Evolutionary conservation across 2,797 vertebrate species (phyloP).

Genomic region (Spondyliosoma cantharus): DNA sequence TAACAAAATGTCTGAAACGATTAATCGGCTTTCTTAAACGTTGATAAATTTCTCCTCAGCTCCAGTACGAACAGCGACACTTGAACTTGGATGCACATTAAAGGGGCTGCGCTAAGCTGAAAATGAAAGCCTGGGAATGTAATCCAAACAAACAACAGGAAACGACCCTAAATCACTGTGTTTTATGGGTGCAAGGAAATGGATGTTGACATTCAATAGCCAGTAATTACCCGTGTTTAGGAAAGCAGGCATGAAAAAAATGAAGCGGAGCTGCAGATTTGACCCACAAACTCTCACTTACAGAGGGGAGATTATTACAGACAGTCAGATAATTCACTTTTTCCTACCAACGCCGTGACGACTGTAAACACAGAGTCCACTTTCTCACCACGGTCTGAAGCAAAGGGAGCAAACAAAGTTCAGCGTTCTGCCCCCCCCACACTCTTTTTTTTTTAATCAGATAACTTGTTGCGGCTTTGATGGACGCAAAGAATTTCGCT

Average conservation of each 20-base stretch:
- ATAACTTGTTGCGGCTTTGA: background rate
- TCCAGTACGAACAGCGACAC: background rate
- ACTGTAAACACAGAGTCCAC: slow-evolving; percentile 13
- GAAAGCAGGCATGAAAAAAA: slow-evolving; percentile 28
- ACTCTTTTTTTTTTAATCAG: background rate
- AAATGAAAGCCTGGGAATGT: slow-evolving; percentile 50
- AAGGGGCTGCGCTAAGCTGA: slow-evolving; percentile 18
- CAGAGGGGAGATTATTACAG: slow-evolving; percentile 7
- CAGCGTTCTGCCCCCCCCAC: background rate
- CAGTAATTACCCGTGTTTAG: slow-evolving; percentile 59
- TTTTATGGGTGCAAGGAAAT: slow-evolving; percentile 62
- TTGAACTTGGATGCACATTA: slow-evolving; percentile 9
- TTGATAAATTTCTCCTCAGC: background rate
- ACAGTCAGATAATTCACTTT: background rate
- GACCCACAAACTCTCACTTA: slow-evolving; percentile 29
- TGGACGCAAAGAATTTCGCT: background rate
- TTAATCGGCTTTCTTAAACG: background rate
- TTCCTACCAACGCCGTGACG: background rate
- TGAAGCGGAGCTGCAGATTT: slow-evolving; percentile 4
- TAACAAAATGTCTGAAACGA: background rate
- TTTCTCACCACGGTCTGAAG: slow-evolving; percentile 9
- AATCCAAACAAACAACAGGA: slow-evolving; percentile 62
- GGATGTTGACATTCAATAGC: slow-evolving; percentile 65
- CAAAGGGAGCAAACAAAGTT: slow-evolving; percentile 18
- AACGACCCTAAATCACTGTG: slow-evolving; percentile 56